Evolutionary conservation across 2,797 vertebrate species (phyloP).

Genomic region (Esox lucius): DNA sequence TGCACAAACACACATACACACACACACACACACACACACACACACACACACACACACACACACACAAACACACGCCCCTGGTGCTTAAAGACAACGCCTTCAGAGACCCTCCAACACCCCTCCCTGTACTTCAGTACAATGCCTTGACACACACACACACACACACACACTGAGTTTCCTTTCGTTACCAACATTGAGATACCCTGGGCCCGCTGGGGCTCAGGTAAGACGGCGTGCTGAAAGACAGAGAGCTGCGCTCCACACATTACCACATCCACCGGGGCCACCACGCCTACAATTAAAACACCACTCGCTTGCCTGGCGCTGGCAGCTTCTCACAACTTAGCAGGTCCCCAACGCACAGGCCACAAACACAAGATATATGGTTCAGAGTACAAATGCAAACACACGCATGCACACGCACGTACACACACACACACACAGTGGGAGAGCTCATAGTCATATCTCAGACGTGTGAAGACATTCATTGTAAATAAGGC

Average conservation of each 20-base stretch:
- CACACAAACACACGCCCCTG: background rate
- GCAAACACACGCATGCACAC: conserved; percentile 15
- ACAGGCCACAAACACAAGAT: background rate
- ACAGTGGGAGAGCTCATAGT: background rate
- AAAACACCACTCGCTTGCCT: conserved; percentile 35
- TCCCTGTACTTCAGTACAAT: background rate
- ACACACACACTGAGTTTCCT: background rate
- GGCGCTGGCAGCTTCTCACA: conserved; percentile 27
- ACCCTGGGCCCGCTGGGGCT: conserved; percentile 6
- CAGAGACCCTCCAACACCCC: conserved; percentile 2
- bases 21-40: background rate
- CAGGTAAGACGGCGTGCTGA: conserved; percentile 10
- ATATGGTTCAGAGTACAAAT: conserved; percentile 37
- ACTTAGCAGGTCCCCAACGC: background rate
- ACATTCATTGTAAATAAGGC: background rate
- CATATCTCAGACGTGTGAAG: background rate
- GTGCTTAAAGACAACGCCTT: background rate
- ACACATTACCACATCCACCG: conserved; percentile 11
- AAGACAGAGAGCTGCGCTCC: conserved; percentile 3
- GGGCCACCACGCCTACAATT: conserved; percentile 36
- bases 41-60: background rate
- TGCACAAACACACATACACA: conserved; percentile 41
- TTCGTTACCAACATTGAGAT: background rate
- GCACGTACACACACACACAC: conserved; percentile 12
- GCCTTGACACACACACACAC: background rate